A percentile compares a stretch with the other conserved stretches of the same genome.
Conservation (phyloP, 2,888 invertebrate species). For the Molorchus minor region DNA sequence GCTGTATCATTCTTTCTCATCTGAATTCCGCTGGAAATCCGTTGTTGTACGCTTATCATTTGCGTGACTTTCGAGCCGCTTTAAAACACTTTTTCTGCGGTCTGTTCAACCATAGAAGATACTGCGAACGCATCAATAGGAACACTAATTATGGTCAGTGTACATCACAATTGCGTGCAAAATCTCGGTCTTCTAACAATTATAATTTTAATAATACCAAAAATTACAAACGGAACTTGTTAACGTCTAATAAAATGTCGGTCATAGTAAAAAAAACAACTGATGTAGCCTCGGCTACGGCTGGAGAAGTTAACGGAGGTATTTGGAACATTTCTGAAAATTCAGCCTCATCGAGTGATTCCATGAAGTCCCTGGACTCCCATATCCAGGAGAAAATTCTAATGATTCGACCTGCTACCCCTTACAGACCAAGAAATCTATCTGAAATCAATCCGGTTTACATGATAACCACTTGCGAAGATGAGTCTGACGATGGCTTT, state of each 20-base stretch:
- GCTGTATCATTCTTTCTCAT: constrained; percentile 91
- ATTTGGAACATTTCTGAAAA: constrained; percentile 67
- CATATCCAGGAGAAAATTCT: constrained; percentile 38
- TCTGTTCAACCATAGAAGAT: constrained; percentile 57
- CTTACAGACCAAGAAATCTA: constrained; percentile 37
- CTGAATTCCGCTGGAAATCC: constrained; percentile 95
- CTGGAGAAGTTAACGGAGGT: constrained; percentile 54
- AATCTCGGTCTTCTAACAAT: constrained; percentile 19
- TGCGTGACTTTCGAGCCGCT: constrained; percentile 85
- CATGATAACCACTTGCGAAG: constrained; percentile 42
- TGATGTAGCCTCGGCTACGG: constrained; percentile 60
- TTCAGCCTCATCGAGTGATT: constrained; percentile 55
- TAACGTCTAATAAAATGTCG: constrained; percentile 31
- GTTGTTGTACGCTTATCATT: constrained; percentile 90
- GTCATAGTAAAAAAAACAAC: constrained; percentile 58
- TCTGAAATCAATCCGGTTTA: constrained; percentile 43
- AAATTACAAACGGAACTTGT: constrained; percentile 10
- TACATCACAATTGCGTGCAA: constrained; percentile 17
- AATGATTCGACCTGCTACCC: constrained; percentile 47
- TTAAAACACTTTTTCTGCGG: constrained; percentile 75
- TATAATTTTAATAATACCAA: constrained; percentile 11
- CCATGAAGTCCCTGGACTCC: constrained; percentile 39
- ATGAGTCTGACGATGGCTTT: constrained; percentile 54
- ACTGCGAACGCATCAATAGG: constrained; percentile 25
- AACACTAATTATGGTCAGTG: constrained; percentile 26